Evolutionary conservation across 2,113 vertebrate species (phyloP), one percentile per base, ranked within the genome.

Genomic region (Plectropomus leopardus): DNA sequence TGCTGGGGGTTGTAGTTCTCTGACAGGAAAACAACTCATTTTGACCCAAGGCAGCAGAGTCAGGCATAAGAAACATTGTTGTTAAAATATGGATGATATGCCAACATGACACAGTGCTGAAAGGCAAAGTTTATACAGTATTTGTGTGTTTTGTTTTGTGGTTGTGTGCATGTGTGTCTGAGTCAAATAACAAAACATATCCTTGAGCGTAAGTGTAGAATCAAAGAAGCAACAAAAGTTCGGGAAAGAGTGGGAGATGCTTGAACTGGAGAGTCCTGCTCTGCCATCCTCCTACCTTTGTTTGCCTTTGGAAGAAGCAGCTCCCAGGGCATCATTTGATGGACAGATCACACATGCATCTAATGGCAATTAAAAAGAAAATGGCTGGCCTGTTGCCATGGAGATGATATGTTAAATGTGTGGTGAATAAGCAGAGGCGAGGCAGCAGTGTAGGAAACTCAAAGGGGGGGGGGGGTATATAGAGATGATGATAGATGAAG

Each of bases 331-430:
- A 59, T 78, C 61, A 59, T 75, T 83, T 90, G 89, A 92, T 86
- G 84, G 91, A 88, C 88, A 85, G 84, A 86, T 91, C 84, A 82
- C 88, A 92, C 88, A 79, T 69, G 50, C 77, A 83, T 86, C 85
- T 90, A 86, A 93, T 90, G 66, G 72, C 83, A 93, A 91, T 93
- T 93, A 93, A 92, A 87, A 88, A 76, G 61, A 84, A 87, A 92
- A 88, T 86, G 78, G 65, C 80, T 90, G 90, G 87, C 81, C 67
- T 7, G 89, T 93, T 91, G 74, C 91, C 85, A 92, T 91, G 87
- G 92, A 65, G 87, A 93, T 88, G 8, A 69, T 83, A 91, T 83
- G 86, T 79, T 90, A 90, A 89, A 90, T 68, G 70, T 71, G 88
- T 66, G n/a, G 65, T 81, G 82, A 69, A 44, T 84, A 67, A 84